A percentile compares a stretch with the other conserved stretches of the same genome.
Conservation (phyloP, 2,113 vertebrate species). For the Pogona vitticeps region DNA sequence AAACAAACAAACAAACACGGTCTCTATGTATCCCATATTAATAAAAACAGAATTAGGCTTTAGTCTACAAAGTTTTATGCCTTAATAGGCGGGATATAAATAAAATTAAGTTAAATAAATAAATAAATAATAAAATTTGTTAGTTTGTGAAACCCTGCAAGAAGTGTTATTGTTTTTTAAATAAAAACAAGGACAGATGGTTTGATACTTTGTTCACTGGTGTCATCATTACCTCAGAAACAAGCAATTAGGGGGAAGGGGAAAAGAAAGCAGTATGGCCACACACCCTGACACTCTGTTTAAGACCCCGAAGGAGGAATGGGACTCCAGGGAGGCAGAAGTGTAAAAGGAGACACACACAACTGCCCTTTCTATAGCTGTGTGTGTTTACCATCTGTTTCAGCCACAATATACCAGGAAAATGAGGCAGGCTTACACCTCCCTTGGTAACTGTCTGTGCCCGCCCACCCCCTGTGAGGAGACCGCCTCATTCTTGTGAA, state of each 20-base stretch:
- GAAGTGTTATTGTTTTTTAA: no score
- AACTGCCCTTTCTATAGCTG: background rate
- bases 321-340: background rate
- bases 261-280: background rate
- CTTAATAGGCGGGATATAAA: no score
- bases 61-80: no score
- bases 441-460: background rate
- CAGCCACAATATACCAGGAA: background rate
- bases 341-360: background rate
- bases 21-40: no score
- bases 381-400: background rate
- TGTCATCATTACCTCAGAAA: background rate
- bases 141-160: background rate
- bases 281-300: background rate
- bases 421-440: background rate
- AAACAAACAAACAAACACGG: no score
- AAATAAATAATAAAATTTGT: background rate
- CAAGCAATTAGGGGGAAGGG: background rate
- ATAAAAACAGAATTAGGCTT: no score
- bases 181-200: constrained; percentile 17
- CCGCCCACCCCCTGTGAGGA: background rate
- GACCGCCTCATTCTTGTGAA: background rate
- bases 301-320: background rate
- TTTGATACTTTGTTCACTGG: background rate
- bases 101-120: no score